Evolutionary conservation across 2,113 vertebrate species (phyloP).

Genomic region (Progne subis): DNA sequence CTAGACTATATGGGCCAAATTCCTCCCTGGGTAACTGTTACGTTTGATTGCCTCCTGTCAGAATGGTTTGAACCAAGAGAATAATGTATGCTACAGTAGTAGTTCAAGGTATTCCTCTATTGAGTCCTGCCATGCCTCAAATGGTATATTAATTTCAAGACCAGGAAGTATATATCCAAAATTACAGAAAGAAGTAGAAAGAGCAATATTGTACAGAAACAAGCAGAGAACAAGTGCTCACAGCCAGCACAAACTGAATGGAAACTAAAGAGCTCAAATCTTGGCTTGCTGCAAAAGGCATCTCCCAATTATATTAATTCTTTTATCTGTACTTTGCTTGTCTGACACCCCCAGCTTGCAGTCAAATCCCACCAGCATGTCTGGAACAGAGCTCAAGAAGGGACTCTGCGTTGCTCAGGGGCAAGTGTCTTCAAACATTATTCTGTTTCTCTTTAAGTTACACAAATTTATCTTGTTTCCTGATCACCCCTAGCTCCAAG

Average conservation of each 20-base stretch:
- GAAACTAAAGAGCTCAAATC: neutral
- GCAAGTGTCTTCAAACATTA: neutral
- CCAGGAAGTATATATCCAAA: neutral
- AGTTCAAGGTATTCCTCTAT: neutral
- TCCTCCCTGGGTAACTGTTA: neutral
- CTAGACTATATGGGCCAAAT: conserved; percentile 2
- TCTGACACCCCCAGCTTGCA: neutral
- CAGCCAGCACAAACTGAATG: neutral
- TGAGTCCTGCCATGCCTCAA: neutral
- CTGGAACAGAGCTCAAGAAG: neutral
- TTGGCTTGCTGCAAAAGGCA: neutral
- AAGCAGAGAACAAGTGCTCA: neutral
- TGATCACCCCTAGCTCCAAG: neutral
- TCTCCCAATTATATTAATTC: conserved; percentile 15
- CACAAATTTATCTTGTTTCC: conserved; percentile 22
- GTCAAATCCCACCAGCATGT: neutral
- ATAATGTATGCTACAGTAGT: neutral
- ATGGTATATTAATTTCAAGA: neutral
- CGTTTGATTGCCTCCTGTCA: neutral
- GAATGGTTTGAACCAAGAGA: neutral
- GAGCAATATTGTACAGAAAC: neutral
- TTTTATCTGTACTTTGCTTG: neutral
- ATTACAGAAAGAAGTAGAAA: neutral
- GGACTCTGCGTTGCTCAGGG: neutral
- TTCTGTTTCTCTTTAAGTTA: neutral